Base-by-base conservation (phyloP, 92 coral and sea anemone species). In the Porites evermanni region DNA sequence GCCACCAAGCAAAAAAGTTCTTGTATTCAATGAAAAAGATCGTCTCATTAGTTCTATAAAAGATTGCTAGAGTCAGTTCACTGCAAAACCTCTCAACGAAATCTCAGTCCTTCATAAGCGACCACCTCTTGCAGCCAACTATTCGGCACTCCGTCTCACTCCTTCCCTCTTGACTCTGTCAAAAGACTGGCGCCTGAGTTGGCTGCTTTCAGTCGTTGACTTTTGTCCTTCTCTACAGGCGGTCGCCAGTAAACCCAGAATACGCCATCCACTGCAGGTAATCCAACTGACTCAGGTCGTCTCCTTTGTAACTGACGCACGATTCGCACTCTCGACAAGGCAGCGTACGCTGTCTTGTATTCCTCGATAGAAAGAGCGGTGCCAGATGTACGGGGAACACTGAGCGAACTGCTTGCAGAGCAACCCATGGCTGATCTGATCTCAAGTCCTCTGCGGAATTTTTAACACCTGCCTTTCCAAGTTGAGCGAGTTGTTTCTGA, bases 181-280 rank as follows among this genome's bases (percentile, higher is more conserved):
- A 56, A 56, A 11, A 11, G 12, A 29, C 32, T 29, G 32, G 32
- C 32, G 32, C 32, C 32, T 29, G 13, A 14, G 12, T 56, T 11
- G 13, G 16, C 12, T 56, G 61, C 61, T 12, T 10, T 10, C 14
- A 56, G 52, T 12, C 44, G 67, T 11, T 60, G 80, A 6, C 64
- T 1, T 29, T 75, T 7, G n/a, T 74, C 65, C 51, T 75, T 47
- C 12, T 50, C 64, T 7, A 64, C 12, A 10, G 47, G 47, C 47
- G 65, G 67, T 58, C 80, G 47, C 80, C 66, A 76, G 67, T 74
- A 74, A 11, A 74, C 79, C 79, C 79, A 74, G 44, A 52, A 74
- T 16, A 56, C 64, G 7, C 64, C 80, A 12, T 76, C 59, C 26
- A 58, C 67, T 76, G 56, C 50, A 1, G 80, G 19, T 52, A 76